Base-by-base conservation (phyloP, 37 sponge, comb jelly and placozoan species). In the Theonella swinhoei region DNA sequence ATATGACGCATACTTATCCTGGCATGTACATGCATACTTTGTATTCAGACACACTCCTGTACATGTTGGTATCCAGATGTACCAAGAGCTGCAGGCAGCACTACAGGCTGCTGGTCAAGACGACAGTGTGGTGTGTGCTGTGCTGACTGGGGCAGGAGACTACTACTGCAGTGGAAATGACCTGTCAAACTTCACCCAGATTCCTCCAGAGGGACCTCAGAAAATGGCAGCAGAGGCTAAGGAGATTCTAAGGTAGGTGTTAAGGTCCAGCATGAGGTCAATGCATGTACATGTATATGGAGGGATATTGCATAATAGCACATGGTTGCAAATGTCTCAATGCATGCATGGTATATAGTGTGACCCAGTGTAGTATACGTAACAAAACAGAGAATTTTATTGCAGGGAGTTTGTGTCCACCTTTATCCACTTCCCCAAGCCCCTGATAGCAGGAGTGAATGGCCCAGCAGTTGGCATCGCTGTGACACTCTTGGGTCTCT, bases 381-480 rank as follows among this genome's bases (percentile, higher is more conserved):
- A n/a, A n/a, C n/a, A n/a, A n/a, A n/a, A n/a, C n/a, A n/a, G n/a
- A n/a, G n/a, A n/a, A n/a, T n/a, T n/a, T n/a, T n/a, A n/a, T n/a
- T 83, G 20, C 72, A 93, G 91, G 42, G 89, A 85, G 42, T 98
- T 95, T 88, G 96, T 95, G 32, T 91, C 85, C n/a, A 39, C 88
- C 0, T 94, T 98, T 75, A 98, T 98, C 62, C 81, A 93, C 54
- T 95, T 94, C 71, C 96, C 96, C 26, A 98, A 98, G 83, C 96
- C 96, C 9, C 80, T 98, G 74, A 75, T 95, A 28, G 94, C 99
- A 37, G 94, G 89, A 63, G 96, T 98, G 42, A 98, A 98, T 73
- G 99, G 99, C n/a, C 96, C 99, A 42, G 99, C 99, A 42, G 86
- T 98, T 47, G 99, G 99, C 4, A 85, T 98, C 32, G 81, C 96